Conservation (phyloP, 2,888 invertebrate genomes). For the Aradus depressus region DNA sequence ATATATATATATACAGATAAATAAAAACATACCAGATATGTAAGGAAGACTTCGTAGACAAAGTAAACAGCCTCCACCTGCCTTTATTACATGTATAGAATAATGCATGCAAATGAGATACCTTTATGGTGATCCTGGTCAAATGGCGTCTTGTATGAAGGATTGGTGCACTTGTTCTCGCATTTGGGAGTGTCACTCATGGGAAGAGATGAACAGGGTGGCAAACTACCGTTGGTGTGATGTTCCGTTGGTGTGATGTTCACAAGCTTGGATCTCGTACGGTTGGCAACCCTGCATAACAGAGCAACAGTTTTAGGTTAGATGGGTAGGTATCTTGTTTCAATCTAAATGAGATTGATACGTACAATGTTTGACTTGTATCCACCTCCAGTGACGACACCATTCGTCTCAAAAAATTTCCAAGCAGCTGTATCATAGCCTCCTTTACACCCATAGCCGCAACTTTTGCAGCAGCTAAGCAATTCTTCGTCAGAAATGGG, state of each 20-base stretch:
- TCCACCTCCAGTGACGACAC: constrained; percentile 19
- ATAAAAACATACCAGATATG: too few species aligned
- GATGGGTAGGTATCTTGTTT: neutral
- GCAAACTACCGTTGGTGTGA: too few species aligned
- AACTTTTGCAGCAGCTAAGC: constrained; percentile 13
- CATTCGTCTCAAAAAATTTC: constrained; percentile 8
- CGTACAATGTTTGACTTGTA: constrained; percentile 14
- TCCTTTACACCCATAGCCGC: constrained; percentile 14
- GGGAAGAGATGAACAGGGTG: constrained; percentile 31
- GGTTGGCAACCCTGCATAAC: constrained; percentile 61
- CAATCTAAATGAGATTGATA: neutral
- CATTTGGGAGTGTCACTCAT: constrained; percentile 18
- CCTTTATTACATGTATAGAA: neutral
- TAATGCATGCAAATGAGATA: neutral
- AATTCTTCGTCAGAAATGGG: constrained; percentile 17
- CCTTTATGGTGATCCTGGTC: constrained; percentile 19
- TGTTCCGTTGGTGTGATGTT: constrained; percentile 77
- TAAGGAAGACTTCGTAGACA: neutral
- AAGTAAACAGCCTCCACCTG: neutral
- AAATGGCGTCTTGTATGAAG: constrained; percentile 10
- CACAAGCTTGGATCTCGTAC: constrained; percentile 73
- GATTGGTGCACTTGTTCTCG: constrained; percentile 12
- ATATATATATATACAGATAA: too few species aligned
- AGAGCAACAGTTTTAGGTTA: neutral
- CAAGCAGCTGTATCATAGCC: constrained; percentile 9